These are phyloP conservation scores for Chlorops oryzae DNA, from an alignment of 1,140 invertebrate genomes.

Conservation along the genomic window DNA sequence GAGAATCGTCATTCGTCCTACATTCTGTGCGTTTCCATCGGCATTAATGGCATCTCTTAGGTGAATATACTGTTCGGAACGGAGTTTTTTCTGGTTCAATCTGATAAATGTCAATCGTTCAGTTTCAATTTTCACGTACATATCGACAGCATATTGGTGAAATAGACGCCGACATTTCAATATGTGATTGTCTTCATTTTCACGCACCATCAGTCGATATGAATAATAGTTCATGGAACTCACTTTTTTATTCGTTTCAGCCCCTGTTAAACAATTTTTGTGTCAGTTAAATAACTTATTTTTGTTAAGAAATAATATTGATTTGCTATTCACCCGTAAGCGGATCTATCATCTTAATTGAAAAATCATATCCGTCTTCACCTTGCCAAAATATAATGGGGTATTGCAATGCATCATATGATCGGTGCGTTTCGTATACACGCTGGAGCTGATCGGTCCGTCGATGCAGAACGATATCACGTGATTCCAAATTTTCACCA, in stretches of 20 bases:
- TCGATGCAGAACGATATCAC: slow-evolving; percentile 20
- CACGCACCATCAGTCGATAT: slow-evolving; percentile 46
- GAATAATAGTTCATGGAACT: slow-evolving; percentile 45
- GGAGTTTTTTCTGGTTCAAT: slow-evolving; percentile 8
- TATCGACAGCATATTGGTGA: slow-evolving; percentile 17
- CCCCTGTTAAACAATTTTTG: not conserved
- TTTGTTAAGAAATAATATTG: not conserved
- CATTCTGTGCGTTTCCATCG: slow-evolving; percentile 27
- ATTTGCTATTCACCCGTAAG: slow-evolving; percentile 10
- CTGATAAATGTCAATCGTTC: slow-evolving; percentile 2
- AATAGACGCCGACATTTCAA: slow-evolving; percentile 34
- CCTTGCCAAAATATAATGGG: slow-evolving; percentile 49
- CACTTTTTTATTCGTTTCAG: slow-evolving; percentile 34
- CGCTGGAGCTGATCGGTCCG: slow-evolving; percentile 14
- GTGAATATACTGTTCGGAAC: slow-evolving; percentile 13
- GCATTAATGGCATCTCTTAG: slow-evolving; percentile 18
- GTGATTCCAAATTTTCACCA: slow-evolving; percentile 21
- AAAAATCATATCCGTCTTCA: slow-evolving; percentile 45
- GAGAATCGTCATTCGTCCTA: slow-evolving; percentile 45
- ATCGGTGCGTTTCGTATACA: slow-evolving; percentile 41
- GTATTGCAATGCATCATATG: slow-evolving; percentile 49
- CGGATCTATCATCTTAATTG: slow-evolving; percentile 11
- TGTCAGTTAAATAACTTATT: not conserved
- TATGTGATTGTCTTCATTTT: slow-evolving; percentile 37
- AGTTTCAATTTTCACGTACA: slow-evolving; percentile 10